These are phyloP conservation scores for Ceriagrion tenellum DNA, from an alignment of 2,888 invertebrate species.

Conservation along the genomic window DNA sequence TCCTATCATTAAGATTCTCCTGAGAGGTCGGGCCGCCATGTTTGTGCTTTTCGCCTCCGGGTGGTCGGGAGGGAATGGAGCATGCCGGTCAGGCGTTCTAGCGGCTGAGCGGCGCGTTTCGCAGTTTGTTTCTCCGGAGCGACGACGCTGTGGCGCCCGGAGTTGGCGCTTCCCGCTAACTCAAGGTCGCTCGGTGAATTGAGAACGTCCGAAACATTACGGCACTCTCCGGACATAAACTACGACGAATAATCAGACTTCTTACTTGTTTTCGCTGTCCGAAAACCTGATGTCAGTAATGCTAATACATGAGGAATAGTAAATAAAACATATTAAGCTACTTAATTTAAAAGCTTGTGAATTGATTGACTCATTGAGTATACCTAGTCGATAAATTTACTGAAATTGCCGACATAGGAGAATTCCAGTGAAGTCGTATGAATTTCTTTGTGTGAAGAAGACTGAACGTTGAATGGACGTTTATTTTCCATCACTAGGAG, in stretches of 20 bases:
- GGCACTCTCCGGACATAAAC: neutral
- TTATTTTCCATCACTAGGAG: too few species aligned
- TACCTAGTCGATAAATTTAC: too few species aligned
- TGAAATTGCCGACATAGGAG: too few species aligned
- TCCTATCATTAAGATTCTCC: neutral
- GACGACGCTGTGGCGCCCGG: neutral
- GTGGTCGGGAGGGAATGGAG: neutral
- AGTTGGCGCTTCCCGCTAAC: neutral
- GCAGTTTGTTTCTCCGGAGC: neutral
- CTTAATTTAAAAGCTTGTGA: too few species aligned
- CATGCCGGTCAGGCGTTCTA: neutral
- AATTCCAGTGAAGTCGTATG: too few species aligned
- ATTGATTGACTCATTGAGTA: too few species aligned
- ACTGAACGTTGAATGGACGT: too few species aligned
- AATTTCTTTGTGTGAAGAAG: too few species aligned
- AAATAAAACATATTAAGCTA: too few species aligned
- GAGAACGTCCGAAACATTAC: neutral
- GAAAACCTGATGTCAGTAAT: too few species aligned
- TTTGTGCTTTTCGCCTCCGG: neutral
- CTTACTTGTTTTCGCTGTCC: too few species aligned
- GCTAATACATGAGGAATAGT: too few species aligned
- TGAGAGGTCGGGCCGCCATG: neutral
- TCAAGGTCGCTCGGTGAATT: neutral
- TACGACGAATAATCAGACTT: neutral
- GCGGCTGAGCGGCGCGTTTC: neutral